These are phyloP conservation scores for Hoplias malabaricus DNA, from an alignment of 2,113 vertebrate genomes.

Conservation along the genomic window DNA sequence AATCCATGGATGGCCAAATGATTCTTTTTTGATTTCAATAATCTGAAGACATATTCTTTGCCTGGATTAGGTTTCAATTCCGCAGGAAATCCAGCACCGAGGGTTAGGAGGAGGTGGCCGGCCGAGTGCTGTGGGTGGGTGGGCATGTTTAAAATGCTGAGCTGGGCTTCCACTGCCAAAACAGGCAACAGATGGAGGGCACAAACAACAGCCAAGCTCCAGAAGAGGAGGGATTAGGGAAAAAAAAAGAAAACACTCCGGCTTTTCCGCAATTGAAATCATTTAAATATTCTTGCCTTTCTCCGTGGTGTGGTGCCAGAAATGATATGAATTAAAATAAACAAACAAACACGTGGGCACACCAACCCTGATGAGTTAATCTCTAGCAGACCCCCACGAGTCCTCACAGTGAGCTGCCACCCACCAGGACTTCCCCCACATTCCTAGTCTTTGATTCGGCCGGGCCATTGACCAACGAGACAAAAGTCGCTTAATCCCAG, in stretches of 20 bases:
- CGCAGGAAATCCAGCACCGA: conserved; percentile 28
- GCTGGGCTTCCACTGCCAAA: conserved; percentile 28
- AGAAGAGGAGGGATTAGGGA: conserved; percentile 36
- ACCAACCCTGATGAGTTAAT: conserved; percentile 32
- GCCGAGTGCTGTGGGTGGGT: conserved; percentile 26
- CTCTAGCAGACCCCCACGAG: neutral
- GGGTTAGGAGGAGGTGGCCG: conserved; percentile 13
- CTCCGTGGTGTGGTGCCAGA: neutral
- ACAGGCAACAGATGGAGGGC: conserved; percentile 52
- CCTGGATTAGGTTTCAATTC: conserved; percentile 38
- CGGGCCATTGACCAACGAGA: conserved; percentile 49
- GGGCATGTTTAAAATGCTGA: conserved; percentile 36
- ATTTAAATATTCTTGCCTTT: conserved; percentile 33
- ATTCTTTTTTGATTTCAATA: conserved; percentile 47
- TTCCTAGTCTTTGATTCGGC: conserved; percentile 45
- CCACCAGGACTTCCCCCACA: conserved; percentile 43
- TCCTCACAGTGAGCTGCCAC: conserved; percentile 22
- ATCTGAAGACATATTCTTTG: conserved; percentile 44
- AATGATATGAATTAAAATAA: neutral
- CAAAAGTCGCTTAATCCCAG: conserved; percentile 55
- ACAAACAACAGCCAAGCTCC: conserved; percentile 35
- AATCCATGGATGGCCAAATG: conserved; percentile 23
- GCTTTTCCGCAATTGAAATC: neutral
- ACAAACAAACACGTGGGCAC: neutral
- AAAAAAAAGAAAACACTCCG: neutral